Conservation (phyloP, 1,140 invertebrate genomes). For the Hestina assimilis region DNA sequence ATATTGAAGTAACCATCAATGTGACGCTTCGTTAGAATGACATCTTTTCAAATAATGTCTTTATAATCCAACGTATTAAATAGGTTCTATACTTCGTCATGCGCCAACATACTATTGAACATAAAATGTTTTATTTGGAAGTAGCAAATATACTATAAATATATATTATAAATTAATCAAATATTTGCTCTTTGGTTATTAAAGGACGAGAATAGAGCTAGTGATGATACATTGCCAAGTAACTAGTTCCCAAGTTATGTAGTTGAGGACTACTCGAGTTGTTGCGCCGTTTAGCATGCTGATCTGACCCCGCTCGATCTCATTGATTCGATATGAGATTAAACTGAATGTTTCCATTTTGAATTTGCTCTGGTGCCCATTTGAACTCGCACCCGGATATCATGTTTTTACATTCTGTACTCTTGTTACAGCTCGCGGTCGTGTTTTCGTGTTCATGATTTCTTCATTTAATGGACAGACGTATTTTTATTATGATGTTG, state of each 20-base stretch:
- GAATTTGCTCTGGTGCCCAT: slow-evolving; percentile 49
- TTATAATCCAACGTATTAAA: too few species aligned
- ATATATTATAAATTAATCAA: too few species aligned
- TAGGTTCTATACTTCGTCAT: too few species aligned
- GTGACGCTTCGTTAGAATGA: too few species aligned
- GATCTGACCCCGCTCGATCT: slow-evolving; percentile 52
- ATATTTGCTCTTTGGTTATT: too few species aligned
- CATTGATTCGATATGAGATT: slow-evolving; percentile 64
- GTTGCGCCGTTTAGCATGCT: slow-evolving; percentile 52
- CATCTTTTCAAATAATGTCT: too few species aligned
- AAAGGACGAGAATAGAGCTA: too few species aligned
- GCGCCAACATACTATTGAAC: too few species aligned
- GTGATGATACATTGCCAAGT: background rate
- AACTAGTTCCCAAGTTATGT: background rate
- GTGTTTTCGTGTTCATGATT: slow-evolving; percentile 36
- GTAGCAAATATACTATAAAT: too few species aligned
- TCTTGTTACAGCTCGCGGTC: slow-evolving; percentile 43
- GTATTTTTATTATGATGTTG: slow-evolving; percentile 8
- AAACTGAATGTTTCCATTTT: slow-evolving; percentile 60
- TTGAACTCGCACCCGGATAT: slow-evolving; percentile 68
- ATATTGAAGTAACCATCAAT: too few species aligned
- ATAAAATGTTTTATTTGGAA: too few species aligned
- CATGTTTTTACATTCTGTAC: slow-evolving; percentile 58
- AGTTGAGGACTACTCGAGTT: slow-evolving; percentile 8
- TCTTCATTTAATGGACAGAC: slow-evolving; percentile 31